These are phyloP conservation scores for Carlito syrichta DNA, from an alignment of 2,113 vertebrate genomes.

Conservation along the genomic window DNA sequence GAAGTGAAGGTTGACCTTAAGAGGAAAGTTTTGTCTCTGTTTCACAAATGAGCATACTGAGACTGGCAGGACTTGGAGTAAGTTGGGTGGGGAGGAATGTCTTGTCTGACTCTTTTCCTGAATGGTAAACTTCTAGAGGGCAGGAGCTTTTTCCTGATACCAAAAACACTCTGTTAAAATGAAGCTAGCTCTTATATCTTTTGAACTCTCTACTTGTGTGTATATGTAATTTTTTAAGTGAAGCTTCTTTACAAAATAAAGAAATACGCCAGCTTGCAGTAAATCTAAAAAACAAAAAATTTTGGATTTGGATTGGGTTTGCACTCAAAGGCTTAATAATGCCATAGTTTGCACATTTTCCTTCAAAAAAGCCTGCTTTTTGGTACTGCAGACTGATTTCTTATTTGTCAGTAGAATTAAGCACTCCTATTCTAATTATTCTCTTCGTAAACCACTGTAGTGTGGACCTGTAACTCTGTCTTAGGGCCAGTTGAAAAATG, in stretches of 20 bases:
- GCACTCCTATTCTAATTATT: not conserved
- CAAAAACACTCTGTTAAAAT: not conserved
- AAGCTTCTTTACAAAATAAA: no score
- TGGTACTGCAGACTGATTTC: not conserved
- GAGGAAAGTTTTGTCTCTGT: no score
- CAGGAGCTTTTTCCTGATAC: not conserved
- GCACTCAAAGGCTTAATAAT: not conserved
- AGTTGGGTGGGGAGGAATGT: not conserved
- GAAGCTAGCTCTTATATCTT: no score
- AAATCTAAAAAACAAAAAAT: no score
- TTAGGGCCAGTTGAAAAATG: not conserved
- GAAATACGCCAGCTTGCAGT: no score
- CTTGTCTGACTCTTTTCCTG: not conserved
- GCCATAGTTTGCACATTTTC: not conserved
- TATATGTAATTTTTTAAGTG: no score
- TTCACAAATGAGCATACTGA: no score
- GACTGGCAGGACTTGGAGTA: no score
- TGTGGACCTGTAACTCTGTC: accelerated
- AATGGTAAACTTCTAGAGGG: not conserved
- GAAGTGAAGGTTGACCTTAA: not conserved
- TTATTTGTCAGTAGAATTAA: not conserved
- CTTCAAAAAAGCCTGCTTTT: not conserved
- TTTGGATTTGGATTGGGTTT: no score
- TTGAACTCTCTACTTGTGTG: no score
- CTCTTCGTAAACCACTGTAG: not conserved